phyloP scores from a whole-genome alignment of 2,888 invertebrate genomes.

The Hyppa rectilinea region DNA sequence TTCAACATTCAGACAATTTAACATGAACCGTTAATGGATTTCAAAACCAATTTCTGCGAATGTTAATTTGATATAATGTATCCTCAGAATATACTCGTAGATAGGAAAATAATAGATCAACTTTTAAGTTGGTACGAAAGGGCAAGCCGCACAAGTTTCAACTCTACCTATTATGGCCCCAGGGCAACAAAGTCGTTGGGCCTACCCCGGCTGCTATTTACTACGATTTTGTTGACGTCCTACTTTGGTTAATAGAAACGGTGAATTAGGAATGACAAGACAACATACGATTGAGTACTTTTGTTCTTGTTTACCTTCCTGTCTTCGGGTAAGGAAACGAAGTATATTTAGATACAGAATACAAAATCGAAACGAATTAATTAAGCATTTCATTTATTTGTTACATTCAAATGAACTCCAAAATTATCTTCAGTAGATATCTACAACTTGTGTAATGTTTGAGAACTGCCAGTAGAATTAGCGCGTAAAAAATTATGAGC shows the following conservation, averaged over 20 bases:
- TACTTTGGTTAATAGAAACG: conserved; percentile 56
- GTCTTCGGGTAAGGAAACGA: not conserved
- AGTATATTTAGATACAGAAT: not conserved
- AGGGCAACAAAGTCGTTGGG: conserved; percentile 64
- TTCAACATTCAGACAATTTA: conserved; percentile 30
- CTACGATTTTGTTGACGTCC: conserved; percentile 64
- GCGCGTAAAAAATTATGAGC: conserved; percentile 28
- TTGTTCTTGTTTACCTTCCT: conserved; percentile 34
- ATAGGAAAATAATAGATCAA: conserved; percentile 60
- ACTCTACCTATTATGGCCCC: conserved; percentile 67
- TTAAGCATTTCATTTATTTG: not conserved
- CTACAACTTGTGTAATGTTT: conserved; percentile 25
- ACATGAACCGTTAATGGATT: conserved; percentile 39
- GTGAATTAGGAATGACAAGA: conserved; percentile 43
- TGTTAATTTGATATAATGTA: conserved; percentile 58
- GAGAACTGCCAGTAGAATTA: conserved; percentile 35
- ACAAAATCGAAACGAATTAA: not conserved
- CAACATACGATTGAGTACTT: conserved; percentile 32
- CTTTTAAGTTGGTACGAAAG: conserved; percentile 52
- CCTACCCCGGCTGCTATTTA: conserved; percentile 63
- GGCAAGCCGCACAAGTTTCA: conserved; percentile 66
- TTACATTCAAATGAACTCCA: conserved; percentile 20
- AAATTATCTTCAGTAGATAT: conserved; percentile 3
- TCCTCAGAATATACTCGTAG: conserved; percentile 53
- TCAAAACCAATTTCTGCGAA: conserved; percentile 43